phyloP scores from a whole-genome alignment of 2,888 invertebrate species.

The Watsonalla cultraria region DNA sequence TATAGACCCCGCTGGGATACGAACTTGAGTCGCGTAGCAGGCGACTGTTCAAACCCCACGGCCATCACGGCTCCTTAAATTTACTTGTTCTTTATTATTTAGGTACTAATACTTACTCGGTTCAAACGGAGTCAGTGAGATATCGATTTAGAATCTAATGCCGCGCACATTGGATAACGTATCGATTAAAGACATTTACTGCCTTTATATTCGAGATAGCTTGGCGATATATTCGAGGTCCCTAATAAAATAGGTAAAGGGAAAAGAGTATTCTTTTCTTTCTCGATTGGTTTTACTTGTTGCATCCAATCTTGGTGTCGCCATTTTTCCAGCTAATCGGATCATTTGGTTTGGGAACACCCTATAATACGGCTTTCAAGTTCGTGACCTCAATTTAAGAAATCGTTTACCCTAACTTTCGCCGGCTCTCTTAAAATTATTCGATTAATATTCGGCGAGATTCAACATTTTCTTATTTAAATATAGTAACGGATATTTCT shows the following conservation, averaged over 20 bases:
- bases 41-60: too few species aligned
- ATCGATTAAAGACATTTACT: too few species aligned
- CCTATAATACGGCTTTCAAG: neutral
- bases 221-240: neutral
- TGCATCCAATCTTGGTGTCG: neutral
- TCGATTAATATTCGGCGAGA: neutral
- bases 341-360: neutral
- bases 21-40: too few species aligned
- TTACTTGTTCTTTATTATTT: too few species aligned
- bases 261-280: neutral
- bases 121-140: too few species aligned
- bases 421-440: neutral
- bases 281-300: neutral
- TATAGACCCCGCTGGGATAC: too few species aligned
- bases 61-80: too few species aligned
- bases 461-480: neutral
- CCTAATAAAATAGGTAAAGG: neutral
- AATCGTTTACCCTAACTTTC: neutral
- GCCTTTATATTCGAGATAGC: neutral
- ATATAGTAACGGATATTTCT: neutral
- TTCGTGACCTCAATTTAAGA: neutral
- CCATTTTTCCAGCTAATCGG: neutral
- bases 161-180: too few species aligned
- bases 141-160: too few species aligned
- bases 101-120: too few species aligned